These are phyloP conservation scores for Rhamnusium bicolor DNA, from an alignment of 2,888 invertebrate species.

Conservation along the genomic window DNA sequence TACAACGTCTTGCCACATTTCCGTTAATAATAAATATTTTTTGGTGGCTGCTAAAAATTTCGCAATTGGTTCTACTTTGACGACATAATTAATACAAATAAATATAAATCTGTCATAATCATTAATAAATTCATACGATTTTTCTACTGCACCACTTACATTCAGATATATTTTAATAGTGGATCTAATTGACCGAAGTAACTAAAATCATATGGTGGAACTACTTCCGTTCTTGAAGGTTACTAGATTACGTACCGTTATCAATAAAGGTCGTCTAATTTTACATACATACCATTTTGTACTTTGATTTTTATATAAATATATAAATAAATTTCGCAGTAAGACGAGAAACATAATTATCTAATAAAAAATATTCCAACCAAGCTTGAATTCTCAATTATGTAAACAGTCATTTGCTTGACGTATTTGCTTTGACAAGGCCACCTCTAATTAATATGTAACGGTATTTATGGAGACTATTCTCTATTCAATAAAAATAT, in stretches of 20 bases:
- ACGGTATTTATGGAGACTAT: background rate
- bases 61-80: no score
- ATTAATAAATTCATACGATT: background rate
- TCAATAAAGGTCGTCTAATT: constrained; percentile 52
- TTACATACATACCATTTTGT: constrained; percentile 34
- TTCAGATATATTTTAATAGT: background rate
- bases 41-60: background rate
- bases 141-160: background rate
- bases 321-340: constrained; percentile 15
- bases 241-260: constrained; percentile 51
- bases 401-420: background rate
- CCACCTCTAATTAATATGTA: background rate
- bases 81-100: background rate
- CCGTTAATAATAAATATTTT: no score
- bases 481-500: background rate
- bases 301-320: constrained; percentile 38
- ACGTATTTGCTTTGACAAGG: background rate
- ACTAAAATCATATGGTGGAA: constrained; percentile 53
- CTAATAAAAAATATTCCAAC: background rate
- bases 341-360: constrained; percentile 22
- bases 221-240: constrained; percentile 59
- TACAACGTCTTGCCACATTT: no score
- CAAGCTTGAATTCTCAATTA: background rate
- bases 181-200: constrained; percentile 45
- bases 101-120: background rate